phyloP scores from a whole-genome alignment of 2,113 vertebrate genomes.

The Myodes glareolus region DNA sequence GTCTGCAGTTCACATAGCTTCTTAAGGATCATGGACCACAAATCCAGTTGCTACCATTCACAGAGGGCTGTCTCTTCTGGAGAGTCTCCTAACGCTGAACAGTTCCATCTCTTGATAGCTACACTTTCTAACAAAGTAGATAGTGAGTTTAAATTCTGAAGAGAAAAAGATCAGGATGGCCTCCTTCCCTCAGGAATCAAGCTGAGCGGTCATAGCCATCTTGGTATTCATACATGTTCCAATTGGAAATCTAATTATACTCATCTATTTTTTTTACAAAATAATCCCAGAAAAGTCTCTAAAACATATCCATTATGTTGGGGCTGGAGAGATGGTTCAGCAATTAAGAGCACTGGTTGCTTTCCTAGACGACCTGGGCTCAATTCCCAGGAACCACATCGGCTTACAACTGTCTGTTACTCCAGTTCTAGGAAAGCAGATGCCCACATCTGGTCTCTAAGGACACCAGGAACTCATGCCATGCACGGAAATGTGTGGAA shows the following conservation, averaged over 20 bases:
- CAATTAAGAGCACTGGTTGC: no score
- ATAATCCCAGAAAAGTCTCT: constrained; percentile 23
- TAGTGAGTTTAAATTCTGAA: background rate
- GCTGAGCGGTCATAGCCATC: background rate
- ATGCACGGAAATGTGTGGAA: background rate
- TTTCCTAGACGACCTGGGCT: background rate
- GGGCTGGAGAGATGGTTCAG: background rate
- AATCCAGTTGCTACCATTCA: background rate
- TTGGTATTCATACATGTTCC: background rate
- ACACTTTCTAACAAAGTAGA: background rate
- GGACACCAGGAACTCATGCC: background rate
- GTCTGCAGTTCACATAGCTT: background rate
- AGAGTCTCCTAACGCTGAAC: background rate
- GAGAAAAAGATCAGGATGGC: background rate
- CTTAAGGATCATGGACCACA: background rate
- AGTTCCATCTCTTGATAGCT: background rate
- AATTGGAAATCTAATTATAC: background rate
- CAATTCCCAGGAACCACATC: background rate
- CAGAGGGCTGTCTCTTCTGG: background rate
- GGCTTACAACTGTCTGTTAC: background rate
- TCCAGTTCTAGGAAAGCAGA: background rate
- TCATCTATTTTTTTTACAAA: background rate
- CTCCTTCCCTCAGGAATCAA: background rate
- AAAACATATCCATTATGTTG: background rate
- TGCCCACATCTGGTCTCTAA: background rate